These are phyloP conservation scores for Phrynocephalus forsythii DNA, from an alignment of 2,797 vertebrate genomes.

Conservation along the genomic window DNA sequence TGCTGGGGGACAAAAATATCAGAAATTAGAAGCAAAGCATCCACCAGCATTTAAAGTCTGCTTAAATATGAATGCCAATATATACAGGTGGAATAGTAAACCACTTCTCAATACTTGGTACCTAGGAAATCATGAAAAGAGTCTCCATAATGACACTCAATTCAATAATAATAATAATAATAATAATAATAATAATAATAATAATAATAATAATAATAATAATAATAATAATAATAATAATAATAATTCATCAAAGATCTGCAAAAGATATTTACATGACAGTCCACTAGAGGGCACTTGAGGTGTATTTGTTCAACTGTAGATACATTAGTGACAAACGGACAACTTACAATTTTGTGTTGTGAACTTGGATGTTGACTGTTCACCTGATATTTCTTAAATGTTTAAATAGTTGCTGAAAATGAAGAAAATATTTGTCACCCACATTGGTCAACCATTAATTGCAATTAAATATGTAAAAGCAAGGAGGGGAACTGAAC, in stretches of 20 bases:
- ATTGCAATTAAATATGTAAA: background rate
- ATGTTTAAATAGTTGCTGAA: background rate
- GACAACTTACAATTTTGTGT: background rate
- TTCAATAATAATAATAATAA: too few species aligned
- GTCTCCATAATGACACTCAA: too few species aligned
- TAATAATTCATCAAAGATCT: background rate
- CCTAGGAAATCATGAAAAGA: too few species aligned
- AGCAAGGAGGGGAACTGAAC: too few species aligned
- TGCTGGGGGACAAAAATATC: background rate
- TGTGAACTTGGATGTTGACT: background rate
- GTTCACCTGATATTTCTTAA: background rate
- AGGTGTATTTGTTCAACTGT: slow-evolving; percentile 44
- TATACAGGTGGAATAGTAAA: too few species aligned
- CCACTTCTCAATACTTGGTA: too few species aligned
- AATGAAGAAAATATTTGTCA: background rate
- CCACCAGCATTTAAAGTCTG: too few species aligned
- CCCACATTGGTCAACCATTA: background rate
- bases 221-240: too few species aligned
- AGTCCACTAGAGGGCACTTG: slow-evolving; percentile 78
- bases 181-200: too few species aligned
- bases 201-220: too few species aligned
- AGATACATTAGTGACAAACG: background rate
- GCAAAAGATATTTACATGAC: slow-evolving; percentile 15
- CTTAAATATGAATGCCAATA: too few species aligned
- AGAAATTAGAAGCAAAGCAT: background rate